Evolutionary conservation across 2,113 vertebrate species (phyloP), one percentile per base, ranked within the genome.

Genomic region (Nycticorax nycticorax): DNA sequence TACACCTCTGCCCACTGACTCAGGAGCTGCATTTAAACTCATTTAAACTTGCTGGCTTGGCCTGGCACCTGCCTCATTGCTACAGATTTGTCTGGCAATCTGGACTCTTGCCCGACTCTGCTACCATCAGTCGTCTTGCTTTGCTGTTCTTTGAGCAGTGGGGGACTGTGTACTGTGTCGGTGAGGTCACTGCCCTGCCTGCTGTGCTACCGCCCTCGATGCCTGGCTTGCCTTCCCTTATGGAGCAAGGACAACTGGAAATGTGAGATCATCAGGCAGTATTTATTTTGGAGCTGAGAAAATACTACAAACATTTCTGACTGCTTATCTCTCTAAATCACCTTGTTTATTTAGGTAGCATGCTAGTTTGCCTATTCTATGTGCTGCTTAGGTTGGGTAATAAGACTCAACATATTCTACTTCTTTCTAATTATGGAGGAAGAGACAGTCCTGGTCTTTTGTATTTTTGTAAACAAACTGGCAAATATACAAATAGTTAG

Each of bases 191-290:
- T 57, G 48, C 71, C 71, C 86, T 89, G 24, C 35, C 24, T 23
- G 37, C 69, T 0, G 0, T 39, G 37, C n/a, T 52, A 28, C 41
- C 23, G 8, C 41, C 22, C 63, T 76, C 1, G 0, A 5, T 14
- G 14, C 63, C 62, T 37, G 64, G 14, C 37, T 85, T 62, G 10
- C 41, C 63, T 73, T 63, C 57, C 64, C 27, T 7, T 22, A 13
- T 0, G 7, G 47, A 63, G 64, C 64, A 81, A 77, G 78, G 73
- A 39, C 68, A 62, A 4, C 18, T 45, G 57, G 78, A 77, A 68
- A 33, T 5, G 3, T 18, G 60, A 55, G 22, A 30, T 78, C 71
- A 35, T n/a, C 66, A 27, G 33, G 27, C 60, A 64, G 28, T 6
- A 18, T 18, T 37, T 62, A 27, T 41, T 75, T 30, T 62, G 62